Evolutionary conservation across 2,797 vertebrate genomes (phyloP).

Genomic region (Neomorphus geoffroyi): DNA sequence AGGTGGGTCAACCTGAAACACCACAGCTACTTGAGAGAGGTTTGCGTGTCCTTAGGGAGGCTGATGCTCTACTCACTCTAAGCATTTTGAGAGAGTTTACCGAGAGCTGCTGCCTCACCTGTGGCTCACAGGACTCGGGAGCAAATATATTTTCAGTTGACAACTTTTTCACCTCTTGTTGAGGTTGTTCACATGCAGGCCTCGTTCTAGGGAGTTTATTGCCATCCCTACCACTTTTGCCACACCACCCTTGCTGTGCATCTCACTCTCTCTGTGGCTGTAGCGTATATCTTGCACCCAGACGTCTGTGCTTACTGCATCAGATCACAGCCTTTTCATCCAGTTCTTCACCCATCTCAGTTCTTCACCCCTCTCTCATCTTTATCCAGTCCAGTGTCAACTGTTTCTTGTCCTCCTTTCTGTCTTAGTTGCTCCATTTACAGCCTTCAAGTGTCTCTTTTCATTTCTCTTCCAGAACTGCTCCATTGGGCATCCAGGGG

Average conservation of each 20-base stretch:
- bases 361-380: not conserved
- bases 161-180: not conserved
- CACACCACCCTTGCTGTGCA: fast-evolving
- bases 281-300: too few relatives aligned
- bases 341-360: not conserved
- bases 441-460: not conserved
- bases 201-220: not conserved
- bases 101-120: not conserved
- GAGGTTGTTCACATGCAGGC: not conserved
- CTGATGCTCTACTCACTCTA: not conserved
- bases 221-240: not conserved
- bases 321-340: not conserved
- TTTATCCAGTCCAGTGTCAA: not conserved
- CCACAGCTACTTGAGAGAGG: not conserved
- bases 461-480: not conserved
- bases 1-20: not conserved
- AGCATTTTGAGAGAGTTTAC: not conserved
- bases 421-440: not conserved
- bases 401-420: not conserved
- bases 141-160: not conserved
- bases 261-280: not conserved
- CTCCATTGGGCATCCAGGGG: too few relatives aligned
- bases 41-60: not conserved
- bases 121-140: not conserved
- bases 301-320: not conserved